phyloP scores from a whole-genome alignment of 2,888 invertebrate species.

The Himalopsyche anomala region DNA sequence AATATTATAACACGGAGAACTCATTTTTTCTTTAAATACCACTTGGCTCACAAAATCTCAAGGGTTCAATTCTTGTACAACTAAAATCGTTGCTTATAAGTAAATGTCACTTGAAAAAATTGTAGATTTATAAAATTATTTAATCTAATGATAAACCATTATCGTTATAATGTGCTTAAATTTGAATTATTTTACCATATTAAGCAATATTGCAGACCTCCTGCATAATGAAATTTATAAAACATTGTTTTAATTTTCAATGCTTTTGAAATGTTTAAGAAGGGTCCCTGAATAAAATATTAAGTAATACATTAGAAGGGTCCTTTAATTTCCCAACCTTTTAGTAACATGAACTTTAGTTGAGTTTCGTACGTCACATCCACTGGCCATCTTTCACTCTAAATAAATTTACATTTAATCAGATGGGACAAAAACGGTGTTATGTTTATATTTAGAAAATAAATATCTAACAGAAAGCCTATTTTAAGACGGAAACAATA shows the following conservation, averaged over 20 bases:
- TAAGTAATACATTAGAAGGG: conserved; percentile 10
- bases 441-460: background rate
- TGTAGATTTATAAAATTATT: too few relatives aligned
- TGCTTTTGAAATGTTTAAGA: background rate
- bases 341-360: background rate
- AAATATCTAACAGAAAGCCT: background rate
- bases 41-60: too few relatives aligned
- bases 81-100: too few relatives aligned
- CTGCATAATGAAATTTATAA: too few relatives aligned
- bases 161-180: too few relatives aligned
- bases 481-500: background rate
- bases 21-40: too few relatives aligned
- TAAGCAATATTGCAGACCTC: too few relatives aligned
- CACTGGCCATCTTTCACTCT: conserved; percentile 11
- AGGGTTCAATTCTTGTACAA: too few relatives aligned
- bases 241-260: background rate
- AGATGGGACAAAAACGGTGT: background rate
- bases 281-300: background rate
- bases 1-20: too few relatives aligned
- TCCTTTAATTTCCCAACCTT: background rate
- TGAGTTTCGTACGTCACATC: background rate
- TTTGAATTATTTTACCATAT: too few relatives aligned
- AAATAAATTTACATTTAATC: conserved; percentile 26
- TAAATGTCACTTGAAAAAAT: too few relatives aligned
- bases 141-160: too few relatives aligned